phyloP scores from a whole-genome alignment of 2,113 vertebrate genomes.

The Ploceus nigricollis region DNA sequence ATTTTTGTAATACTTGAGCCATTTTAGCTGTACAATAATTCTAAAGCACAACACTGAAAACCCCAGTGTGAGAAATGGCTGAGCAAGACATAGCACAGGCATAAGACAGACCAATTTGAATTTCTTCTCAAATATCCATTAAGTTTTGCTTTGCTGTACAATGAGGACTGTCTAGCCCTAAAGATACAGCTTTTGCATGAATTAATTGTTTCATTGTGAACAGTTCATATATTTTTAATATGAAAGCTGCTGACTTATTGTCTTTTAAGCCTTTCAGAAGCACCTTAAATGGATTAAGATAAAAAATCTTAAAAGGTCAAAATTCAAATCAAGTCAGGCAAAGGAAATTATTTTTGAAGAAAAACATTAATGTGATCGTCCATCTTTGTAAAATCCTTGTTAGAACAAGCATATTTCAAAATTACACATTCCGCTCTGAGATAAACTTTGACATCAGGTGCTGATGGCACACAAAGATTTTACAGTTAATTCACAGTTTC shows the following conservation, averaged over 20 bases:
- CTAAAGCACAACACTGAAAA: not conserved
- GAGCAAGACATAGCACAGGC: not conserved
- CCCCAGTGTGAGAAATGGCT: not conserved
- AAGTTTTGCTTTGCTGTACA: not conserved
- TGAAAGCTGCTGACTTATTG: not conserved
- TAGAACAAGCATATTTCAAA: not conserved
- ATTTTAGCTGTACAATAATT: not conserved
- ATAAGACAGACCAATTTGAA: not conserved
- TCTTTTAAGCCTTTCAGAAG: not conserved
- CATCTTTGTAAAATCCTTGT: not conserved
- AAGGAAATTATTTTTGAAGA: slow-evolving; percentile 12
- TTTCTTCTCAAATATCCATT: not conserved
- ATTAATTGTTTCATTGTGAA: not conserved
- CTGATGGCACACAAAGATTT: not conserved
- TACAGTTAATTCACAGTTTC: not conserved
- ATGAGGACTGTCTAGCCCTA: not conserved
- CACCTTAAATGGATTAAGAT: slow-evolving; percentile 13
- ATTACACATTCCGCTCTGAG: not conserved
- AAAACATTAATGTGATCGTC: not conserved
- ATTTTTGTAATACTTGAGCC: not conserved
- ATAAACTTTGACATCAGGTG: not conserved
- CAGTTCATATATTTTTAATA: not conserved
- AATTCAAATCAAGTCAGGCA: not conserved
- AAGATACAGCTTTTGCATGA: not conserved
- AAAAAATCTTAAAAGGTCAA: slow-evolving; percentile 19